A percentile compares a stretch with the other conserved stretches of the same genome.
phyloP scores from a whole-genome alignment of 2,888 invertebrate species.

The Cerceris rybyensis region DNA sequence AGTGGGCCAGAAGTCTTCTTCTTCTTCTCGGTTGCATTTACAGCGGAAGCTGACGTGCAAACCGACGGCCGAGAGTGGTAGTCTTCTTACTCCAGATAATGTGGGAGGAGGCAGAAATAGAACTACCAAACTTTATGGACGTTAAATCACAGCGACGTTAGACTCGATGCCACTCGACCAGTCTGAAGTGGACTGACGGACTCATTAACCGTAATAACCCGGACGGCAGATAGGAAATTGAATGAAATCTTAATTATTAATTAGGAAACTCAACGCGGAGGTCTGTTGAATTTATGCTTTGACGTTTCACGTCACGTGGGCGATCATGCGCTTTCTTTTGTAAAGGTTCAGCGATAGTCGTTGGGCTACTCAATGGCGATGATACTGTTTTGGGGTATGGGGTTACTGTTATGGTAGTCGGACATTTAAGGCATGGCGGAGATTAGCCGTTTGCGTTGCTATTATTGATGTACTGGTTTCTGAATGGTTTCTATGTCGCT shows the following conservation, averaged over 20 bases:
- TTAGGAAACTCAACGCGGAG: slow-evolving; percentile 32
- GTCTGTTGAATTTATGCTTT: slow-evolving; percentile 1
- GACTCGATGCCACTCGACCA: slow-evolving; percentile 40
- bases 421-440: too few species aligned
- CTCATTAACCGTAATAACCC: slow-evolving; percentile 54
- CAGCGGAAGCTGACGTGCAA: slow-evolving; percentile 41
- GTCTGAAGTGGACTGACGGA: slow-evolving; percentile 28
- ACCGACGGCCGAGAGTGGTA: slow-evolving; percentile 23
- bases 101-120: slow-evolving; percentile 53
- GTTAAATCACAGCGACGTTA: slow-evolving; percentile 62
- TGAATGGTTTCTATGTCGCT: too few species aligned
- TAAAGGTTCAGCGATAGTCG: background rate
- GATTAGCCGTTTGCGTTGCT: too few species aligned
- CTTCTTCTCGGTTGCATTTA: slow-evolving; percentile 22
- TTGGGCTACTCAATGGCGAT: too few species aligned
- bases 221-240: slow-evolving; percentile 60
- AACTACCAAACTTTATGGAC: slow-evolving; percentile 59
- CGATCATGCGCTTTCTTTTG: background rate
- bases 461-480: too few species aligned
- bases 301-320: background rate
- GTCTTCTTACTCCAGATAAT: slow-evolving; percentile 30
- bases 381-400: too few species aligned
- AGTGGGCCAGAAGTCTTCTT: slow-evolving; percentile 63
- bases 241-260: slow-evolving; percentile 56
- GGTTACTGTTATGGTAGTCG: too few species aligned